Base-by-base conservation (phyloP, 1,140 invertebrate species). In the Papilio aristodemus region DNA sequence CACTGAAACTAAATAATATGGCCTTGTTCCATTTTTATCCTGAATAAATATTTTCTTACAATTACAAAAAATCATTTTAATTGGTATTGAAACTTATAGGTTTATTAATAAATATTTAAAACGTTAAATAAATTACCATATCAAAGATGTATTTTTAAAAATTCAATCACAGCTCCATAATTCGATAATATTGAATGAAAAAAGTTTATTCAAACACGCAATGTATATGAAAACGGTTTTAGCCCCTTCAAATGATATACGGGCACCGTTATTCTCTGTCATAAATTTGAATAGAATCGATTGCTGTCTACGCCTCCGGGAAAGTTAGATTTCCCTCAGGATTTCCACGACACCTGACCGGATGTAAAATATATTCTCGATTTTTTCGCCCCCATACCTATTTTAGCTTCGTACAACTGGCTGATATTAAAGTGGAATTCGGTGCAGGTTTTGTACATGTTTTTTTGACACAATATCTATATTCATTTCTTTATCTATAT, bases 221-320 rank as follows among this genome's bases (percentile, higher is more conserved):
- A 8, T 19, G 43, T 50, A 50, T 63, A 43, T 19, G 19, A 43
- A 59, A 17, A 39, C 13, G 58, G 71, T 73, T 70, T 75, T 69
- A 75, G 7, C 85, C 73, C 50, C 86, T 86, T 83, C 69, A 70
- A 78, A 75, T 70, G 59, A 69, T 78, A 76, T 83, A 77, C 66
- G 68, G 69, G 79, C 83, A 81, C 78, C 79, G 84, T 91, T 87
- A 83, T 86, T 87, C 87, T 86, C 84, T 85, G 84, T 90, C 89
- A 91, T 91, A 91, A 91, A 91, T 91, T 91, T 91, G 87, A 90
- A 91, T 91, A 89, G 89, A 91, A 91, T 91, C 89, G 89, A 91
- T 91, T 86, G 87, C 81, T 91, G 87, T 91, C 89, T 91, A 83
- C 84, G 87, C 87, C 89, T 86, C 86, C 79, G 85, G 89, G 84